Evolutionary conservation across 2,113 vertebrate species (phyloP).

Genomic region (Pelusios castaneus): DNA sequence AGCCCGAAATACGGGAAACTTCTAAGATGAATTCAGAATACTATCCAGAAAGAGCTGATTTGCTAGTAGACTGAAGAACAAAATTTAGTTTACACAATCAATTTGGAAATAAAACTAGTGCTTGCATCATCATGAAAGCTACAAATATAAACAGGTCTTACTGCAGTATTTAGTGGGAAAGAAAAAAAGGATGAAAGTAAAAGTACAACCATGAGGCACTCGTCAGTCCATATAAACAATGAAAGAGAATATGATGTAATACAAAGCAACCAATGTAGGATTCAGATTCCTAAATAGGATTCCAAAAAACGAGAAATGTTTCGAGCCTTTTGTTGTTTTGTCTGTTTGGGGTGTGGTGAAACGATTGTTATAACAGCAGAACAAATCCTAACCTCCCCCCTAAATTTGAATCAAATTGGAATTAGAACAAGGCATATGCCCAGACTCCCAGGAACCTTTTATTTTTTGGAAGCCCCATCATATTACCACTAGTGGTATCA

Average conservation of each 20-base stretch:
- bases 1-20: constrained; percentile 74
- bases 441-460: neutral
- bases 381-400: neutral
- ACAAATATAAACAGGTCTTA: constrained; percentile 67
- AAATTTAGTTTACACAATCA: constrained; percentile 75
- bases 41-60: constrained; percentile 64
- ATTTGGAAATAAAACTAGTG: constrained; percentile 72
- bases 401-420: neutral
- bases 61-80: constrained; percentile 71
- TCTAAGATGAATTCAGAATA: constrained; percentile 71
- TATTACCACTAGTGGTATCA: neutral
- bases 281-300: constrained; percentile 66
- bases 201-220: constrained; percentile 58
- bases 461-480: neutral
- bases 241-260: constrained; percentile 71
- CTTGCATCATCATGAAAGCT: constrained; percentile 71
- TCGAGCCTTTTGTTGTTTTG: constrained; percentile 62
- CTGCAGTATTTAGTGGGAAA: constrained; percentile 68
- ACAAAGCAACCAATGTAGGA: constrained; percentile 70
- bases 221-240: constrained; percentile 59
- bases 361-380: neutral
- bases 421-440: neutral
- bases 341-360: neutral
- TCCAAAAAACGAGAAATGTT: constrained; percentile 27
- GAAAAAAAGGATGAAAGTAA: constrained; percentile 67